These are phyloP conservation scores for Saxidomus purpurata DNA, from an alignment of 1,140 invertebrate genomes.

Conservation along the genomic window DNA sequence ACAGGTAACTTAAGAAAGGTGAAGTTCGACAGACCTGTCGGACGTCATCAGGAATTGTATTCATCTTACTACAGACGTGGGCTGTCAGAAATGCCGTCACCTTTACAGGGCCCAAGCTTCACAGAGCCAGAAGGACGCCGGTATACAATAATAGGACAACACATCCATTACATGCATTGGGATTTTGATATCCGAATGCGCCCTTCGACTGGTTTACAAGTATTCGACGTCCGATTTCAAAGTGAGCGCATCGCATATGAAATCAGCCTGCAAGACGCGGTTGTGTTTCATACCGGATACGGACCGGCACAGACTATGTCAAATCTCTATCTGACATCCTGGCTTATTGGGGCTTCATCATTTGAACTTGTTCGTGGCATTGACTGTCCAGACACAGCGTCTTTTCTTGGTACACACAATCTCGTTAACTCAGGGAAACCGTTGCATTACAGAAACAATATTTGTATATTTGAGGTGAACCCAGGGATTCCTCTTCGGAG, in stretches of 20 bases:
- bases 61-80: slow-evolving; percentile 77
- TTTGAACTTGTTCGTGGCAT: slow-evolving; percentile 81
- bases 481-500: slow-evolving; percentile 79
- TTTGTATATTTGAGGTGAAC: slow-evolving; percentile 84
- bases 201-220: slow-evolving; percentile 77
- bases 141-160: slow-evolving; percentile 77
- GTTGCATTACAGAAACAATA: slow-evolving; percentile 72
- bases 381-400: slow-evolving; percentile 81
- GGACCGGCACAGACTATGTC: slow-evolving; percentile 73
- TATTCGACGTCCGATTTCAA: slow-evolving; percentile 82
- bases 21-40: slow-evolving; percentile 42
- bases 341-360: slow-evolving; percentile 78
- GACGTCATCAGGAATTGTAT: slow-evolving; percentile 70
- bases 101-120: slow-evolving; percentile 76
- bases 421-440: slow-evolving; percentile 73
- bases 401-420: slow-evolving; percentile 76
- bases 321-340: slow-evolving; percentile 78
- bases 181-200: slow-evolving; percentile 79
- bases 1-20: slow-evolving; percentile 70
- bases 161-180: slow-evolving; percentile 82
- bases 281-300: slow-evolving; percentile 81
- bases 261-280: slow-evolving; percentile 82
- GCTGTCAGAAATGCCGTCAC: slow-evolving; percentile 66
- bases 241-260: slow-evolving; percentile 83
- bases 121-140: slow-evolving; percentile 80